Conservation (phyloP, 2,113 vertebrate species). For the Cathartes aura region DNA sequence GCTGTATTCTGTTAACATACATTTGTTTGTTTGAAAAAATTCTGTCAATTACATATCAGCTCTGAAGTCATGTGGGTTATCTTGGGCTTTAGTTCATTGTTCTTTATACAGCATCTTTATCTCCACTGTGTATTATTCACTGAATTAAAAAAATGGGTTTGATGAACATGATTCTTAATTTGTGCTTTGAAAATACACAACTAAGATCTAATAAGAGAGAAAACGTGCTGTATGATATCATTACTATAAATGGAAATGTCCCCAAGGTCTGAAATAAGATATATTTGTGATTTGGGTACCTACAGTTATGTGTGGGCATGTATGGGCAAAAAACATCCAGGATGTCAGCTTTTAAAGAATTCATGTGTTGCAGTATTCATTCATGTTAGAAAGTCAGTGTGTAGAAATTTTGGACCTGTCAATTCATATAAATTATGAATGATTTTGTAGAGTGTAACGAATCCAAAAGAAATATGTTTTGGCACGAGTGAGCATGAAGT, state of each 20-base stretch:
- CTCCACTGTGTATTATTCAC: neutral
- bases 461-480: neutral
- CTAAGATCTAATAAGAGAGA: neutral
- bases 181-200: neutral
- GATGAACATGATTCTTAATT: neutral
- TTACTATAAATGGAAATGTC: neutral
- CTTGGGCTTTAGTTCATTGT: neutral
- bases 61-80: neutral
- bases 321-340: neutral
- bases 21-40: neutral
- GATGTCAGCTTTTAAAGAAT: neutral
- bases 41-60: neutral
- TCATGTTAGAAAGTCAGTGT: neutral
- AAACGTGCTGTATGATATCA: neutral
- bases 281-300: neutral
- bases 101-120: neutral
- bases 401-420: neutral
- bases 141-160: neutral
- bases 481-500: neutral
- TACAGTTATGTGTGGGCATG: neutral
- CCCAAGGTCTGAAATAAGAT: neutral
- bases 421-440: neutral
- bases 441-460: neutral
- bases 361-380: neutral
- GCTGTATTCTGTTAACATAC: neutral